phyloP scores from a whole-genome alignment of 2,888 invertebrate genomes.

The Ceriagrion tenellum region DNA sequence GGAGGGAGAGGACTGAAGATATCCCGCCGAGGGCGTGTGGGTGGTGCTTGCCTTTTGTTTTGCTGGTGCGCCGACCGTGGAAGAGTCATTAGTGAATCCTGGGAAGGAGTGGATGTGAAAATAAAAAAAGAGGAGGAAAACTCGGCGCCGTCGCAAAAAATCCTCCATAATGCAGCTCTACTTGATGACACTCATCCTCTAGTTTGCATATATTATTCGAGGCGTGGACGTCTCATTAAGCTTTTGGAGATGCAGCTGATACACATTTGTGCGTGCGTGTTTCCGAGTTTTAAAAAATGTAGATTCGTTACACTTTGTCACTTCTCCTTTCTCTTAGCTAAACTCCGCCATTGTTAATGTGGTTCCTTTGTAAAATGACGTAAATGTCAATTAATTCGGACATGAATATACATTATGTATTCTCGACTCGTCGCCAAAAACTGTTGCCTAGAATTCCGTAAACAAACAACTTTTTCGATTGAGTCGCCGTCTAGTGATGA shows the following conservation, averaged over 20 bases:
- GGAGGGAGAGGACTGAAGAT: neutral
- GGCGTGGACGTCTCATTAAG: neutral
- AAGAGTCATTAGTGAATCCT: conserved; percentile 1
- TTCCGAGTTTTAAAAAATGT: neutral
- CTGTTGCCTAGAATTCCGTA: too few relatives aligned
- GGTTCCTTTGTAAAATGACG: too few relatives aligned
- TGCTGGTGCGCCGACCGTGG: neutral
- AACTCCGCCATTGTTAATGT: neutral
- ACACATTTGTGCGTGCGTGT: neutral
- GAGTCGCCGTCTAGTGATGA: too few relatives aligned
- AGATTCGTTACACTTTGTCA: neutral
- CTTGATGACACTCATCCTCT: neutral
- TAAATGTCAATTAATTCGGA: too few relatives aligned
- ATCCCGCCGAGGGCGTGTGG: neutral
- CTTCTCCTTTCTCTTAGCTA: neutral
- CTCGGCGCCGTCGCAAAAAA: neutral
- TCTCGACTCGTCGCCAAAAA: too few relatives aligned
- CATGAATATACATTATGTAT: too few relatives aligned
- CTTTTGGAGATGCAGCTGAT: neutral
- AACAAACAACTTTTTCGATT: too few relatives aligned
- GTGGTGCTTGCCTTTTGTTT: neutral
- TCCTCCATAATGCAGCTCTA: neutral
- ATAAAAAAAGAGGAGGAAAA: neutral
- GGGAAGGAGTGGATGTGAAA: neutral
- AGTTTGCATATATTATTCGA: neutral